Evolutionary conservation across 2,888 invertebrate species (phyloP).

Genomic region (Chloroclystis v-ata): DNA sequence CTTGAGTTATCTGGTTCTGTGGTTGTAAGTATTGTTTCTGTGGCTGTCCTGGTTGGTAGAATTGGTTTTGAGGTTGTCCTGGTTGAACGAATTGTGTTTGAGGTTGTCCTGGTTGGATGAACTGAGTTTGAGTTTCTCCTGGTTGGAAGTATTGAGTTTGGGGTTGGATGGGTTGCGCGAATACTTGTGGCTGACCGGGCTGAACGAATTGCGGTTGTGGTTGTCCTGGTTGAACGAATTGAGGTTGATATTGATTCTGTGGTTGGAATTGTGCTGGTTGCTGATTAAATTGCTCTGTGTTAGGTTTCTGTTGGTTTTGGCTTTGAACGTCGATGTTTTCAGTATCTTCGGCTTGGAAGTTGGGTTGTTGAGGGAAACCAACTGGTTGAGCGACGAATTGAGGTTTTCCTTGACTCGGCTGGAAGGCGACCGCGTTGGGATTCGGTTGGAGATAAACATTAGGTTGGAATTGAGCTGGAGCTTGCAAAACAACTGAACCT

Average conservation of each 20-base stretch:
- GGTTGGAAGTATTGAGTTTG: conserved; percentile 18
- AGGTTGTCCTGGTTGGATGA: conserved; percentile 5
- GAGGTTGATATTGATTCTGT: conserved; percentile 18
- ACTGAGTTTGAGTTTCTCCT: conserved; percentile 1
- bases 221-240: conserved; percentile 15
- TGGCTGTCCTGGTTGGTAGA: conserved; percentile 21
- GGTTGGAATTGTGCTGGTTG: conserved; percentile 28
- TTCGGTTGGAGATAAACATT: conserved; percentile 28
- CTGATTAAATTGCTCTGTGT: conserved; percentile 27
- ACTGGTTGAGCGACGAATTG: conserved; percentile 45
- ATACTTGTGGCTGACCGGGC: conserved; percentile 18
- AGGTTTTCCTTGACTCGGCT: conserved; percentile 19
- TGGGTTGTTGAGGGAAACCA: conserved; percentile 25
- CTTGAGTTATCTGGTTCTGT: conserved; percentile 11
- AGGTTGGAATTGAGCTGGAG: conserved; percentile 29
- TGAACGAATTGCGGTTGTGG: conserved; percentile 13
- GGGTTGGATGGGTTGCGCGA: conserved; percentile 11
- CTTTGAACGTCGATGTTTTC: conserved; percentile 4
- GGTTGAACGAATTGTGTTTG: conserved; percentile 7
- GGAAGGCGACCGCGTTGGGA: conserved; percentile 24
- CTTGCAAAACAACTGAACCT: conserved; percentile 25
- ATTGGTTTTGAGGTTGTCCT: conserved; percentile 13
- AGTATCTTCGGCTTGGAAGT: conserved; percentile 22
- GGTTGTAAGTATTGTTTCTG: conserved; percentile 19
- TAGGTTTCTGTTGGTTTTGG: conserved; percentile 7